Base-by-base conservation (phyloP, 2,888 invertebrate genomes). In the Endotricha flammealis region DNA sequence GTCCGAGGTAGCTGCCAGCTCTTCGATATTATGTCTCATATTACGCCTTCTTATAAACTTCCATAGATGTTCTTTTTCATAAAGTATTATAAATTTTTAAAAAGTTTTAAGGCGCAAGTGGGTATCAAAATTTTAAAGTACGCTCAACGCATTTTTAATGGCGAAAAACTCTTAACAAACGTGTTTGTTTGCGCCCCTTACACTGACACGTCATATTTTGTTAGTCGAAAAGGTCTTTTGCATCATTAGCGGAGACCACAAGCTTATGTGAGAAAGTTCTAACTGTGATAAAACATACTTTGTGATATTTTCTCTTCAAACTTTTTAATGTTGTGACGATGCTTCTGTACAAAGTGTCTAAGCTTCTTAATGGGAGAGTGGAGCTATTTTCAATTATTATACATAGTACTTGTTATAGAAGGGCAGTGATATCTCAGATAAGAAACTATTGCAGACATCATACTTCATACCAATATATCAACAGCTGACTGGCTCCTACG, bases 281-380 rank as follows among this genome's bases (percentile, higher is more conserved):
- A 74, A 75, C 70, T 69, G 73, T 68, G 73, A 77, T 81, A 80
- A 81, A 80, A 79, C 72, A 71, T 73, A 70, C 74, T 80, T 76
- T 69, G 71, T 52, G 64, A 72, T 59, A 57, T 67, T 66, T 62
- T 57, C 58, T 55, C 56, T 48, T 64, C 48, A 58, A 81, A 81
- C 70, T 81, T 82, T 81, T 78, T 77, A 82, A 81, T 78, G 77
- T 65, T 65, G 61, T 66, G 59, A 53, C 55, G 53, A 55, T 57
- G 67, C 59, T 63, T 67, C 64, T 65, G 20, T 20, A 57, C 66
- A 70, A 69, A 72, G 66, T 70, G 61, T 53, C 64, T 69, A 70
- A 75, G 78, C 76, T 72, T 44, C 69, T 72, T 74, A 71, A 73
- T 69, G 70, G 62, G 10, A 28, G 38, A 38, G 28, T n/a, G 7